Percentiles rank a stretch among this genome's conserved stretches.
Evolutionary conservation across 2,113 vertebrate species (phyloP).

Genomic region (Podarcis raffonei): DNA sequence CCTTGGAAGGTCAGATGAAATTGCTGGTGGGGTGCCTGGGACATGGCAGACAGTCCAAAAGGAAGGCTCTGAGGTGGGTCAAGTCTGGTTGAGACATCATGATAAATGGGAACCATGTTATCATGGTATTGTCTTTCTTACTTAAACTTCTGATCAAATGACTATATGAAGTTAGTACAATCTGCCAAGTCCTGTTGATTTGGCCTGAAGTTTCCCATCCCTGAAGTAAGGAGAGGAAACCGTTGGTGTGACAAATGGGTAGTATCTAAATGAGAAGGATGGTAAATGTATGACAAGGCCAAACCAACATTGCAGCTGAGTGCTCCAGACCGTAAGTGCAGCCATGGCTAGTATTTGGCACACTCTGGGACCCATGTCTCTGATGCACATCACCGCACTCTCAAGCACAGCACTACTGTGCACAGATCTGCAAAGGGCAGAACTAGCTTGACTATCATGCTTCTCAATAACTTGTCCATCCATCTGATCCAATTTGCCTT

Average conservation of each 20-base stretch:
- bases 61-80: too few relatives aligned
- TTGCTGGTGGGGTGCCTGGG: background rate
- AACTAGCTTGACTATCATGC: background rate
- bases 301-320: background rate
- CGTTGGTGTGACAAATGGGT: background rate
- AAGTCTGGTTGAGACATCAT: too few relatives aligned
- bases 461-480: background rate
- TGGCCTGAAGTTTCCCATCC: too few relatives aligned
- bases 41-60: background rate
- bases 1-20: background rate
- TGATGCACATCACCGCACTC: background rate
- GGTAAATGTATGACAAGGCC: background rate
- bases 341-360: background rate
- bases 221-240: background rate
- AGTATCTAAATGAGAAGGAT: background rate
- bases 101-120: too few relatives aligned
- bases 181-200: too few relatives aligned
- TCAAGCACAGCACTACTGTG: background rate
- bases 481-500: background rate
- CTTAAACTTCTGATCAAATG: too few relatives aligned
- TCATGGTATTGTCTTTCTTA: too few relatives aligned
- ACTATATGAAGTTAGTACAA: too few relatives aligned
- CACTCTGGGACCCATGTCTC: background rate
- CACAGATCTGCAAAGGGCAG: background rate
- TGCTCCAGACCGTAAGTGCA: background rate